These are phyloP conservation scores for Drosophila nikananu DNA, from an alignment of 1,140 invertebrate genomes.

Conservation along the genomic window DNA sequence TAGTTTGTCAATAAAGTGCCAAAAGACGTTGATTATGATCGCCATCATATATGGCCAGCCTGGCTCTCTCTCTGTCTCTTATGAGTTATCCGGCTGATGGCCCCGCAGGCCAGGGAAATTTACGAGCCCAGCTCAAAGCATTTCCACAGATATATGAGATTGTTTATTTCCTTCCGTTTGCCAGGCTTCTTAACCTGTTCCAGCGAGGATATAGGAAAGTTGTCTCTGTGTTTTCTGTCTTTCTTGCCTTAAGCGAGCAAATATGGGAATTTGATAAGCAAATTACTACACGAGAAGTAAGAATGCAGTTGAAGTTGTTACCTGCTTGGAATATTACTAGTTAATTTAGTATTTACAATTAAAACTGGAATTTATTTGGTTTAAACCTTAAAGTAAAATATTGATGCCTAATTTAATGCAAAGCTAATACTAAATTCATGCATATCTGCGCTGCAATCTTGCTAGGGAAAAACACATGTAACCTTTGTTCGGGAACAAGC, in stretches of 20 bases:
- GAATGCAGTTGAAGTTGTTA: background rate
- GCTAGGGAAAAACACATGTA: constrained; percentile 21
- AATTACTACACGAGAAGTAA: background rate
- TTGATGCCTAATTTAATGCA: background rate
- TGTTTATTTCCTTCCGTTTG: constrained; percentile 49
- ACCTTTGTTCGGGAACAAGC: constrained; percentile 32
- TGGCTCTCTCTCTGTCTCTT: constrained; percentile 25
- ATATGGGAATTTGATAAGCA: background rate
- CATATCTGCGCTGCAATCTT: constrained; percentile 20
- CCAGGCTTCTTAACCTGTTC: constrained; percentile 24
- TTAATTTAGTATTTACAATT: background rate
- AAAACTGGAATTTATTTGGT: background rate
- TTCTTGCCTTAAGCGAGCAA: background rate
- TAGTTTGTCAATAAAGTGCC: constrained; percentile 82
- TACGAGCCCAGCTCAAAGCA: constrained; percentile 37
- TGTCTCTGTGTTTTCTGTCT: constrained; percentile 6
- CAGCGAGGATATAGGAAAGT: background rate
- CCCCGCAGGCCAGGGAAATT: constrained; percentile 57
- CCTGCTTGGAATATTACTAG: background rate
- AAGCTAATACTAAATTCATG: background rate
- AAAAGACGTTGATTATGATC: constrained; percentile 80
- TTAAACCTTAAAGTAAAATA: background rate
- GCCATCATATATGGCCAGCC: constrained; percentile 28
- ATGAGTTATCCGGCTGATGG: constrained; percentile 64
- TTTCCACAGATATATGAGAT: constrained; percentile 41